phyloP scores from a whole-genome alignment of 2,888 invertebrate species.

The Lamellibrachia columna region DNA sequence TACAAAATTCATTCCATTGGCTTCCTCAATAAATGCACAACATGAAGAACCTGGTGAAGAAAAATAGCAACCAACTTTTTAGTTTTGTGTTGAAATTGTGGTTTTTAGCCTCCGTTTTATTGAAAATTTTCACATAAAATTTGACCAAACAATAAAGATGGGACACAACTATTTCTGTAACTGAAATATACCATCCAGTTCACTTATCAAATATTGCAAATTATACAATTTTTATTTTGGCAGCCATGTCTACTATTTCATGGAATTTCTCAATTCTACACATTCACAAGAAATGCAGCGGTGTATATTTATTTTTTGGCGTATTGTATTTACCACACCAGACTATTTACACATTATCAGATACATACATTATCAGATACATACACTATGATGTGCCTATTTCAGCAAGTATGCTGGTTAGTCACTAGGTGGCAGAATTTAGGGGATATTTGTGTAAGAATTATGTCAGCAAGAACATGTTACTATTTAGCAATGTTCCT shows the following conservation, averaged over 20 bases:
- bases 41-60: no score
- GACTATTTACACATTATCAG: no score
- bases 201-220: background rate
- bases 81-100: no score
- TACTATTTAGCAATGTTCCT: background rate
- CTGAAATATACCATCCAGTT: background rate
- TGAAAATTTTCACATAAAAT: background rate
- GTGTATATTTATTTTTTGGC: no score
- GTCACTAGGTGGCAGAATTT: background rate
- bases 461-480: background rate
- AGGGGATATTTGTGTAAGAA: background rate
- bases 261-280: no score
- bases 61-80: no score
- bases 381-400: background rate
- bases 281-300: no score
- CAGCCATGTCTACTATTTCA: no score
- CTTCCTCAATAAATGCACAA: background rate
- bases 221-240: background rate
- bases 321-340: no score
- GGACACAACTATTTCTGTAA: no score
- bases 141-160: background rate
- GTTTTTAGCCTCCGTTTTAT: background rate
- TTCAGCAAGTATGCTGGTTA: background rate
- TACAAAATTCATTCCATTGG: background rate
- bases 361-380: no score